A percentile compares a stretch with the other conserved stretches of the same genome.
These are phyloP conservation scores for Ichneumon xanthorius DNA, from an alignment of 2,888 invertebrate species.

Conservation along the genomic window DNA sequence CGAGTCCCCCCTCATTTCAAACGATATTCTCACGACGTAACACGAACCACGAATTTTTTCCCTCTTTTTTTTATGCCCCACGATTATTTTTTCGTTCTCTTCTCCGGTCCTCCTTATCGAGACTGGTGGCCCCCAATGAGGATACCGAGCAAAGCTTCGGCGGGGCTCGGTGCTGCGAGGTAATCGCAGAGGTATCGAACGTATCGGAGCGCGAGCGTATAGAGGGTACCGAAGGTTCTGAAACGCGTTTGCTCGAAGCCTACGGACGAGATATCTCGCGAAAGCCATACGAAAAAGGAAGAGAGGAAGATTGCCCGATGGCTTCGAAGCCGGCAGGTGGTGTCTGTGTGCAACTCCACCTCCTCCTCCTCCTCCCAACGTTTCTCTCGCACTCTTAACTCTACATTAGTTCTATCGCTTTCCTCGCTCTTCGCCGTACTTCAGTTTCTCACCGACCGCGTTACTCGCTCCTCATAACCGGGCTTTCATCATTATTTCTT, in stretches of 20 bases:
- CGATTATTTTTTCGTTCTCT: conserved; percentile 20
- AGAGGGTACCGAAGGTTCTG: conserved; percentile 45
- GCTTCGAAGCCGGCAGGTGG: conserved; percentile 73
- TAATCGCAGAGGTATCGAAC: conserved; percentile 72
- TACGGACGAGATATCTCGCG: conserved; percentile 41
- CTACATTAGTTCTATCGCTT: conserved; percentile 1
- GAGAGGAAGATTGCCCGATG: conserved; percentile 49
- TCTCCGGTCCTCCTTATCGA: conserved; percentile 42
- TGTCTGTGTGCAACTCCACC: conserved; percentile 30
- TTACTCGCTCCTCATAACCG: conserved; percentile 48
- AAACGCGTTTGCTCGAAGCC: conserved; percentile 37
- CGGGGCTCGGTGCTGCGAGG: conserved; percentile 58
- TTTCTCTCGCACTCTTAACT: conserved; percentile 43
- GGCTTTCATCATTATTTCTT: conserved; percentile 78
- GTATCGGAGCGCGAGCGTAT: conserved; percentile 34
- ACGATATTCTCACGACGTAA: conserved; percentile 44
- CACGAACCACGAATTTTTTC: background rate
- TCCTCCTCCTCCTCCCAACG: conserved; percentile 50
- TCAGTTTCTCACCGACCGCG: conserved; percentile 37
- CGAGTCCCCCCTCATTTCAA: background rate
- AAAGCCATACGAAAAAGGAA: conserved; percentile 56
- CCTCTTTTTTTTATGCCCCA: conserved; percentile 9
- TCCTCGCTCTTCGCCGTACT: conserved; percentile 33
- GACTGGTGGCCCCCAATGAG: conserved; percentile 40
- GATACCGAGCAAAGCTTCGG: conserved; percentile 20